Evolutionary conservation across 64 coral and sea anemone genomes (phyloP).

Genomic region (Astreopora myriophthalma): DNA sequence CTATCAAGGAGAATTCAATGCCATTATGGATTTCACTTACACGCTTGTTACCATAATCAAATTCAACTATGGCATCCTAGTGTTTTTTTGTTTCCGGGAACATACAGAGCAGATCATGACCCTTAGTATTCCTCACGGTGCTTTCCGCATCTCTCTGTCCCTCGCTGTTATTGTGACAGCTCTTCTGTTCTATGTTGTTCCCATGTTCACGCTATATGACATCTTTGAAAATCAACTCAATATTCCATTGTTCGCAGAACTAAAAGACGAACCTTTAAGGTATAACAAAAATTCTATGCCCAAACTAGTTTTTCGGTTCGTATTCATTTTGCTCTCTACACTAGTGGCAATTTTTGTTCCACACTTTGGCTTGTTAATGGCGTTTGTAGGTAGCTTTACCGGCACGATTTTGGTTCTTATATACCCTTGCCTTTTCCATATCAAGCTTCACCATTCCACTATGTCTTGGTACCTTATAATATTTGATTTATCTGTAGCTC

Average conservation of each 20-base stretch:
- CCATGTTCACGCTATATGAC: conserved; percentile 90
- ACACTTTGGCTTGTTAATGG: conserved; percentile 91
- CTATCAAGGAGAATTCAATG: conserved; percentile 85
- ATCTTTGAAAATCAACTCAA: conserved; percentile 93
- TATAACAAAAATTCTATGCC: conserved; percentile 66
- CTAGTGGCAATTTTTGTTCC: conserved; percentile 90
- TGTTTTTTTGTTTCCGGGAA: conserved; percentile 83
- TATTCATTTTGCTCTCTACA: conserved; percentile 83
- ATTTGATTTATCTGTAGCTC: conserved; percentile 67
- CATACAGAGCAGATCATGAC: conserved; percentile 96
- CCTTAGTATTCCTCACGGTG: conserved; percentile 66
- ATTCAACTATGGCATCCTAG: conserved; percentile 91
- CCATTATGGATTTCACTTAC: conserved; percentile 96
- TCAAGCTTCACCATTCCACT: conserved; percentile 77
- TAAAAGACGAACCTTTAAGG: conserved; percentile 65
- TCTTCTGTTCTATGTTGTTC: conserved; percentile 83
- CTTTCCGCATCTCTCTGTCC: conserved; percentile 76
- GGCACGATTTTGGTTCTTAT: conserved; percentile 83
- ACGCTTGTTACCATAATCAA: conserved; percentile 89
- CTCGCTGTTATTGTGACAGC: conserved; percentile 80
- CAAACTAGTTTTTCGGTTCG: conserved; percentile 75
- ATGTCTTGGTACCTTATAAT: conserved; percentile 86
- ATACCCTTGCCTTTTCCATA: conserved; percentile 87
- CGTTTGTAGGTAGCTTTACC: conserved; percentile 90
- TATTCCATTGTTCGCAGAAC: conserved; percentile 74